phyloP scores from a whole-genome alignment of 2,113 vertebrate genomes.

The Nanorana parkeri region DNA sequence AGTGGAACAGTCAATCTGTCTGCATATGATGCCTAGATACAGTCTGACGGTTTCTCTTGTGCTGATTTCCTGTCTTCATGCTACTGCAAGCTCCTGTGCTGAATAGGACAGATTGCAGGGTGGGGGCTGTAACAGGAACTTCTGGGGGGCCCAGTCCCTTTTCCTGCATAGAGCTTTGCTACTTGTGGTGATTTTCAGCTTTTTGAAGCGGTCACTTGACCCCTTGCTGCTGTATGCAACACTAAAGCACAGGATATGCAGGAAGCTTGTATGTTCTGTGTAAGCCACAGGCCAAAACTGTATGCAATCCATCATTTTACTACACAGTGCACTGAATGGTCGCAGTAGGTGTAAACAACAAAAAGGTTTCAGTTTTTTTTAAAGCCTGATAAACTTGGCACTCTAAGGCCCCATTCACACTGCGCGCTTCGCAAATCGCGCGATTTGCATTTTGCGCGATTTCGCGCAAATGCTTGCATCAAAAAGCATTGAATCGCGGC shows the following conservation, averaged over 20 bases:
- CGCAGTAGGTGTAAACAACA: background rate
- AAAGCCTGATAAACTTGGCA: too few species aligned
- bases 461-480: too few species aligned
- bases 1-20: background rate
- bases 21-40: too few species aligned
- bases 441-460: too few species aligned
- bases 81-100: background rate
- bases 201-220: constrained; percentile 13
- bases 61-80: constrained; percentile 26
- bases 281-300: background rate
- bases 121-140: constrained; percentile 42
- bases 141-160: constrained; percentile 23
- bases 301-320: background rate
- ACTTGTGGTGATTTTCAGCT: constrained; percentile 15
- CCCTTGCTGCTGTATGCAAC: background rate
- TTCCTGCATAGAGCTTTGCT: constrained; percentile 26
- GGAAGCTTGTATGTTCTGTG: background rate
- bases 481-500: too few species aligned
- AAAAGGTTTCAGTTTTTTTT: too few species aligned
- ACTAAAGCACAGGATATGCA: background rate
- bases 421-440: too few species aligned
- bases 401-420: too few species aligned
- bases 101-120: constrained; percentile 17
- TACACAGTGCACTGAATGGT: background rate
- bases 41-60: background rate